These are phyloP conservation scores for Meloe dianella DNA, from an alignment of 2,888 invertebrate genomes.

Conservation along the genomic window DNA sequence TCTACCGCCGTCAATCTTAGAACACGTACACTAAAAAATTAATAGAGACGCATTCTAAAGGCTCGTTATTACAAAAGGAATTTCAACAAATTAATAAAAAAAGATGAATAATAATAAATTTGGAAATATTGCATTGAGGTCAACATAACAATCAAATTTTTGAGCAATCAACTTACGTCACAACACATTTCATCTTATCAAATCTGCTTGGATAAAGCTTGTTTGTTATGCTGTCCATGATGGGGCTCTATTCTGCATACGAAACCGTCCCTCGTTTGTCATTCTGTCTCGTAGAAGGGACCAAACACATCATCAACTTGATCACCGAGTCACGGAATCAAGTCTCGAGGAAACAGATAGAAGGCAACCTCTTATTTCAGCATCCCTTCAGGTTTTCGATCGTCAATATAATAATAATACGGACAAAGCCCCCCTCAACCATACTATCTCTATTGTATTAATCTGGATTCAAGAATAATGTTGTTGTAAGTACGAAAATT, in stretches of 20 bases:
- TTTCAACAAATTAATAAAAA: too few species aligned
- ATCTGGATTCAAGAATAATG: neutral
- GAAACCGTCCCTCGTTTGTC: conserved; percentile 44
- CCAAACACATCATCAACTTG: conserved; percentile 32
- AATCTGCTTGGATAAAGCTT: conserved; percentile 35
- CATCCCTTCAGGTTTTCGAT: conserved; percentile 35
- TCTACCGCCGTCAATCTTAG: too few species aligned
- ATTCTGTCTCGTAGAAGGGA: conserved; percentile 24
- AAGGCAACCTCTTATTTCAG: conserved; percentile 31
- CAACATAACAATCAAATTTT: neutral
- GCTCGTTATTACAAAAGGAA: too few species aligned
- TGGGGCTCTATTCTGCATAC: conserved; percentile 39
- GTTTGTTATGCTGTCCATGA: conserved; percentile 42
- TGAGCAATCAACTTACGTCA: neutral
- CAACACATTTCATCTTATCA: conserved; percentile 6
- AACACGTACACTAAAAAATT: too few species aligned
- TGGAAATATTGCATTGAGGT: neutral
- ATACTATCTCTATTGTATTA: too few species aligned
- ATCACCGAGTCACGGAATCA: conserved; percentile 34
- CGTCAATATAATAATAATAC: neutral
- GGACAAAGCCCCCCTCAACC: neutral
- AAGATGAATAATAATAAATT: too few species aligned
- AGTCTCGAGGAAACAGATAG: conserved; percentile 24
- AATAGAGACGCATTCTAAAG: too few species aligned
- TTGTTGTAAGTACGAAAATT: neutral